Base-by-base conservation (phyloP, 2,888 invertebrate species). In the Chirona hameri region DNA sequence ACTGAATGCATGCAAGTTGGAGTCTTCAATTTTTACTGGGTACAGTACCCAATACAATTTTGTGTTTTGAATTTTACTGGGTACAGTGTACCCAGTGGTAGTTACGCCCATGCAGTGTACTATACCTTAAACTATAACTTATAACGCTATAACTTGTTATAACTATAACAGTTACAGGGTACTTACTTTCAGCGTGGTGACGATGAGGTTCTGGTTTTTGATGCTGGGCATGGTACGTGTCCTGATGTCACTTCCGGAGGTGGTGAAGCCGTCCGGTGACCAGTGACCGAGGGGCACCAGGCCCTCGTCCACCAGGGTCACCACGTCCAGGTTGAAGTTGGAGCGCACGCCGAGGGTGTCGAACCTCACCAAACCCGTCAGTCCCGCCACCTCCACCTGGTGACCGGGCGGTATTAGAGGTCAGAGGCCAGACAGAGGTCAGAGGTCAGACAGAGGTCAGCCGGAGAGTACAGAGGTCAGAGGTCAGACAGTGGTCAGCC, bases 291-390 rank as follows among this genome's bases (percentile, higher is more conserved):
- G 69, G 24, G 79, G 29, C 46, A 27, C 31, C 27, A 83, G 83
- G n/a, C 86, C 86, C 24, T 86, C 84, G 31, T 86, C 86, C 18
- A 86, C 86, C 85, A 98, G 90, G 88, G 97, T 97, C 85, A 98
- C 93, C 86, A 98, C 94, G 88, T 97, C 97, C 86, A 98, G 90
- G 85, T 93, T 92, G 88, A 98, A 97, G 88, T 96, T 94, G 81
- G 95, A 94, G 84, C 98, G 91, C 89, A 95, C 95, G 82, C 98
- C 98, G 89, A 95, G 94, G 89, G 95, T 94, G 89, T 97, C 96
- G 89, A 98, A 97, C 89, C 95, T 95, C 86, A 98, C 96, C 83
- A 93, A 92, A 85, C 97, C 97, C 0, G 84, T 85, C 52, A 85
- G 82, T 1, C 85, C 85, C 15, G 60, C 48, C 29, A 84, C 83